phyloP scores from a whole-genome alignment of 2,888 invertebrate species.

The Mycalesis mineus region DNA sequence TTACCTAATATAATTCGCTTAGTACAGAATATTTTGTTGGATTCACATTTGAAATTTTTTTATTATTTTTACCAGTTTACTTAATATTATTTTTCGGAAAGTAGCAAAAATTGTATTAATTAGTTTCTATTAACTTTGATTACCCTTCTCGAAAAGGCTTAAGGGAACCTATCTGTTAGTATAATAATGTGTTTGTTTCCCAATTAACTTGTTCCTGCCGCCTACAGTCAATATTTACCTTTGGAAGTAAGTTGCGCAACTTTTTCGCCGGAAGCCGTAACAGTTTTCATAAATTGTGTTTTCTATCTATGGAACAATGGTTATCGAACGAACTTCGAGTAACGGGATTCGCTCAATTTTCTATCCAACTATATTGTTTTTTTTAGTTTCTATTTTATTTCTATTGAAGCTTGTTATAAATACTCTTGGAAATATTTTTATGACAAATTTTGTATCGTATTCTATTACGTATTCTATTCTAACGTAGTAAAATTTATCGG shows the following conservation, averaged over 20 bases:
- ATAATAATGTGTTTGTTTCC: neutral
- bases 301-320: conserved; percentile 2
- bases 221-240: neutral
- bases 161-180: neutral
- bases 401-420: neutral
- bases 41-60: too few relatives aligned
- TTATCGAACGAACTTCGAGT: neutral
- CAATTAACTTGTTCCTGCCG: neutral
- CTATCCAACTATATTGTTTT: neutral
- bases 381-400: neutral
- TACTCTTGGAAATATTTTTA: neutral
- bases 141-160: too few relatives aligned
- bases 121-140: neutral
- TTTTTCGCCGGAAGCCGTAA: neutral
- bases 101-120: too few relatives aligned
- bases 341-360: neutral
- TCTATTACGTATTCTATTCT: neutral
- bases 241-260: neutral
- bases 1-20: too few relatives aligned
- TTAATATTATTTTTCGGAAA: too few relatives aligned
- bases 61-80: too few relatives aligned
- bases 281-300: conserved; percentile 6
- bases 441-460: neutral
- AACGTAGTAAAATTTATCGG: neutral
- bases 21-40: too few relatives aligned